phyloP scores from a whole-genome alignment of 1,140 invertebrate species.

The Lordiphosa mommai region DNA sequence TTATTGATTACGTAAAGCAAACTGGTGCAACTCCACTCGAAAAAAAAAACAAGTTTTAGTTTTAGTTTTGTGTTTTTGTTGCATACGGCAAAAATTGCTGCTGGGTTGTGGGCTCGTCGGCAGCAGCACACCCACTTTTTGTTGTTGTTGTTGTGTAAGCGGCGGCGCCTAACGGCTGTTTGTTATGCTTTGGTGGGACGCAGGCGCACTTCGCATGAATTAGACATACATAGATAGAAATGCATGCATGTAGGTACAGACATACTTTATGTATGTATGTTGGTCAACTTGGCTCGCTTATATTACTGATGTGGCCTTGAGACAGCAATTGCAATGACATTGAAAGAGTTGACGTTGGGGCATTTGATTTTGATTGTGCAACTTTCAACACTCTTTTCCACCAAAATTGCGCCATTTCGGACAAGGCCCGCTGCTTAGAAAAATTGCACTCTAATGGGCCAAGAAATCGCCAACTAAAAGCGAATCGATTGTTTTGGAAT shows the following conservation, averaged over 20 bases:
- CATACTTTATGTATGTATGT: constrained; percentile 17
- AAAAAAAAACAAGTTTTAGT: constrained; percentile 54
- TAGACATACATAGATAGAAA: constrained; percentile 4
- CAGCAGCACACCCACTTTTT: constrained; percentile 58
- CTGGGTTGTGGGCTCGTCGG: constrained; percentile 56
- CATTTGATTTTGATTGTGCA: constrained; percentile 43
- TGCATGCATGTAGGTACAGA: constrained; percentile 9
- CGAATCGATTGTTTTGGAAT: constrained; percentile 35
- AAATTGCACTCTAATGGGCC: constrained; percentile 42
- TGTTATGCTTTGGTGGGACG: constrained; percentile 9
- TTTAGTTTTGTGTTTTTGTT: constrained; percentile 3
- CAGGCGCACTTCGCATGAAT: not conserved
- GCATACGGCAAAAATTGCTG: constrained; percentile 12
- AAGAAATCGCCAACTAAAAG: constrained; percentile 25
- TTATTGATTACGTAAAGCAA: constrained; percentile 61
- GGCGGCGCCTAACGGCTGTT: constrained; percentile 41
- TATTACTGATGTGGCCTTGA: constrained; percentile 48
- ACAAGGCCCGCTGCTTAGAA: constrained; percentile 42
- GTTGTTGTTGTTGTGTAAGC: constrained; percentile 48
- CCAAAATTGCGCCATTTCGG: constrained; percentile 30
- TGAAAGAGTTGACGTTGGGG: constrained; percentile 49
- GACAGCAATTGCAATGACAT: constrained; percentile 63
- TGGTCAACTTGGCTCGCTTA: constrained; percentile 48
- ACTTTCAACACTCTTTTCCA: constrained; percentile 2
- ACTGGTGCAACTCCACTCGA: constrained; percentile 42